Evolutionary conservation across 2,888 invertebrate species (phyloP).

Genomic region (Operophtera brumata): DNA sequence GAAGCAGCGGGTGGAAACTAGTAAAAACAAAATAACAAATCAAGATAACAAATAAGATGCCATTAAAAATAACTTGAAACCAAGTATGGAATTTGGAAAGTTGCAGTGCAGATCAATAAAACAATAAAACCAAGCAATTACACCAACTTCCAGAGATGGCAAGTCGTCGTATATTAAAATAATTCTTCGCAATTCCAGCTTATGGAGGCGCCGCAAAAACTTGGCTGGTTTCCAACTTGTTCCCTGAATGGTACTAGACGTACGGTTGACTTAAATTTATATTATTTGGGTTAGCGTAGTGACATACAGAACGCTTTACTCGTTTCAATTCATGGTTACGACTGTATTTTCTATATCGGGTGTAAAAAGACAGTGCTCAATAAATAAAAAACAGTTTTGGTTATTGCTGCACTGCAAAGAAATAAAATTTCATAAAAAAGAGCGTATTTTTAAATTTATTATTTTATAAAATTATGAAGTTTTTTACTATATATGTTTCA

Average conservation of each 20-base stretch:
- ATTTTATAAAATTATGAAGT: too few relatives aligned
- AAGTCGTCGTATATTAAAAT: constrained; percentile 53
- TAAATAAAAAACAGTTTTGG: too few relatives aligned
- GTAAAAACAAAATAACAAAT: too few relatives aligned
- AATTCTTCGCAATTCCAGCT: constrained; percentile 51
- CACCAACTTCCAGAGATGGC: constrained; percentile 33
- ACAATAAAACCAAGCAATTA: constrained; percentile 45
- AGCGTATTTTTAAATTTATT: too few relatives aligned
- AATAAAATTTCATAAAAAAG: too few relatives aligned
- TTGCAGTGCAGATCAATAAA: constrained; percentile 30
- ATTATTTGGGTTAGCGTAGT: constrained; percentile 58
- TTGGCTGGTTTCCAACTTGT: constrained; percentile 61
- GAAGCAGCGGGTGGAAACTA: too few relatives aligned
- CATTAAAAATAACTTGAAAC: too few relatives aligned
- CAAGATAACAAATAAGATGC: too few relatives aligned
- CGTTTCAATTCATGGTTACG: constrained; percentile 23
- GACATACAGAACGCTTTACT: constrained; percentile 47
- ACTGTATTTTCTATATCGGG: neutral
- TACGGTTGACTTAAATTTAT: constrained; percentile 54
- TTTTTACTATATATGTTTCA: too few relatives aligned
- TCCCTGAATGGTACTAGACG: constrained; percentile 52
- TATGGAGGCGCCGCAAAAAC: constrained; percentile 54
- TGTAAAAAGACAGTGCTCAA: neutral
- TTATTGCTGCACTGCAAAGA: too few relatives aligned
- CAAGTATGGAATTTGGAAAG: constrained; percentile 21